Percentiles rank a stretch among this genome's conserved stretches.
phyloP scores from a whole-genome alignment of 1,140 invertebrate species.

The Ips nitidus region DNA sequence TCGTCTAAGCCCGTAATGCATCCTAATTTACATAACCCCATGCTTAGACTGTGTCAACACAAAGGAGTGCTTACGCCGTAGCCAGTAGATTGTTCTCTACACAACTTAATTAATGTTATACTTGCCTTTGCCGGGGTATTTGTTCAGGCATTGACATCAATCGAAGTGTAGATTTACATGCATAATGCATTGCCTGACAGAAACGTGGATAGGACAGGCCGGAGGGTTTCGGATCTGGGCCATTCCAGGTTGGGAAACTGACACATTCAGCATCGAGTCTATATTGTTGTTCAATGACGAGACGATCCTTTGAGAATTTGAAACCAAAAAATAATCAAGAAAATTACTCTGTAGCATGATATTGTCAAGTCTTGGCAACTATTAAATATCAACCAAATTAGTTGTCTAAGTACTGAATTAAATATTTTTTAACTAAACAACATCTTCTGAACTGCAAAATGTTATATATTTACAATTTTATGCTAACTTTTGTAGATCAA shows the following conservation, averaged over 20 bases:
- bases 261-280: no score
- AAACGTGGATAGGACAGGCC: conserved; percentile 1
- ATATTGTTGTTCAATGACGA: no score
- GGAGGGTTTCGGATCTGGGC: background rate
- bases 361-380: no score
- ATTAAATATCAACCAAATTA: no score
- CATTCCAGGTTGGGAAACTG: background rate
- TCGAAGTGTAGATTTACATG: conserved; percentile 24
- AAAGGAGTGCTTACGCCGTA: conserved; percentile 22
- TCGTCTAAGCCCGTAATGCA: conserved; percentile 20
- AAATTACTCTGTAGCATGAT: no score
- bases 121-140: conserved; percentile 23
- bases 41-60: conserved; percentile 25
- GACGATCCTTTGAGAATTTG: no score
- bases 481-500: no score
- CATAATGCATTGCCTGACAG: conserved; percentile 14
- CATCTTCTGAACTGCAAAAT: no score
- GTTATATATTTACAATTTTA: no score
- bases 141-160: conserved; percentile 21
- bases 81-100: conserved; percentile 19
- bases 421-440: no score
- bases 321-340: no score
- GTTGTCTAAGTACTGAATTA: no score
- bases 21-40: conserved; percentile 16
- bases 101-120: conserved; percentile 28